A percentile compares a stretch with the other conserved stretches of the same genome.
These are phyloP conservation scores for Syngnathoides biaculeatus DNA, from an alignment of 2,113 vertebrate species.

Conservation along the genomic window DNA sequence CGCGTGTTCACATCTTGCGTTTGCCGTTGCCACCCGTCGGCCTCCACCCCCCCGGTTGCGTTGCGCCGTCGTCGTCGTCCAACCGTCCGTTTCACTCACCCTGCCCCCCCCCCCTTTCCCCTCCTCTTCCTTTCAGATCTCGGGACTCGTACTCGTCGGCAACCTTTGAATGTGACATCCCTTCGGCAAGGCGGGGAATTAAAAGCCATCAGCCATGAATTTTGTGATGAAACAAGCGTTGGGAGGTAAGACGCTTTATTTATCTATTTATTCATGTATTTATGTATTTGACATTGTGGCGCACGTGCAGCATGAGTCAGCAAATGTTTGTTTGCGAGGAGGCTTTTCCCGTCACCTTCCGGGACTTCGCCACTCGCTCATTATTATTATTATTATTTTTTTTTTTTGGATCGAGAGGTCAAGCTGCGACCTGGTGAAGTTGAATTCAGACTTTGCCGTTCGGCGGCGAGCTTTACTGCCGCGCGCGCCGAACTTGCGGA, in stretches of 20 bases:
- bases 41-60: background rate
- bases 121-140: slow-evolving; percentile 45
- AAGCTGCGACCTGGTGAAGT: background rate
- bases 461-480: no score
- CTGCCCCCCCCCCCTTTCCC: background rate
- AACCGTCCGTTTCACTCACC: background rate
- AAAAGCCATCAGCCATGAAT: slow-evolving; percentile 85
- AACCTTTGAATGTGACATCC: slow-evolving; percentile 76
- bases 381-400: background rate
- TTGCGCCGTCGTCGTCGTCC: background rate
- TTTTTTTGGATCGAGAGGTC: no score
- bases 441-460: no score
- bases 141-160: slow-evolving; percentile 41
- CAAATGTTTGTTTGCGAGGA: slow-evolving; percentile 15
- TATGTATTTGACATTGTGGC: slow-evolving; percentile 6
- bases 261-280: background rate
- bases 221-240: slow-evolving; percentile 95
- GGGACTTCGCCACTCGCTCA: background rate
- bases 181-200: slow-evolving; percentile 68
- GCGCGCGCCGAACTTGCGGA: no score
- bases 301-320: slow-evolving; percentile 6
- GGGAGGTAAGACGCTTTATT: slow-evolving; percentile 81
- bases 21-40: background rate
- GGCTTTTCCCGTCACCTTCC: slow-evolving; percentile 11
- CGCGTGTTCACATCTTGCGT: background rate